Conservation (phyloP, 2,888 invertebrate genomes). For the Phyllotreta cruciferae region DNA sequence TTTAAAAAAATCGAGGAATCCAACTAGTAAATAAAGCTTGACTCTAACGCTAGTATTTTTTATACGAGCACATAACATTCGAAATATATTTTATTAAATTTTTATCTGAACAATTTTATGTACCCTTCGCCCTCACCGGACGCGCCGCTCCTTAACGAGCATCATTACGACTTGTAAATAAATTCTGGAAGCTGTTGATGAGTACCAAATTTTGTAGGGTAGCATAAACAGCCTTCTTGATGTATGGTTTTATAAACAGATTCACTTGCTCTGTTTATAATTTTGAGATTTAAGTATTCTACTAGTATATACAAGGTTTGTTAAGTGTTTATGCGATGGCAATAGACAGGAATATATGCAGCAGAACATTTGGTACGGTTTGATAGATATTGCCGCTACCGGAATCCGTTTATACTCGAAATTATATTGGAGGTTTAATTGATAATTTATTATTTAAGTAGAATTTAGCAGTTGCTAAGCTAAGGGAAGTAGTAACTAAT, state of each 20-base stretch:
- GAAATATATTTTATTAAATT: too few species aligned
- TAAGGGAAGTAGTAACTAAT: too few species aligned
- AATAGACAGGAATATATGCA: constrained; percentile 56
- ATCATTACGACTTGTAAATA: constrained; percentile 54
- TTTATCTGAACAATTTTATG: too few species aligned
- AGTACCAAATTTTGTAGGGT: constrained; percentile 57
- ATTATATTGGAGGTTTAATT: neutral
- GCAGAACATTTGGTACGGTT: constrained; percentile 50
- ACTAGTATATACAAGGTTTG: constrained; percentile 56
- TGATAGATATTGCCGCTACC: constrained; percentile 21
- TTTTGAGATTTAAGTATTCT: constrained; percentile 56
- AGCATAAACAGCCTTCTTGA: constrained; percentile 54
- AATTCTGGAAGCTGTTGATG: constrained; percentile 56
- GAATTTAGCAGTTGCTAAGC: too few species aligned
- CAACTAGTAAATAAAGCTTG: too few species aligned
- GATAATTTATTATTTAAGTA: too few species aligned
- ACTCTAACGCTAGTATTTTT: too few species aligned
- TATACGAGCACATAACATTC: too few species aligned
- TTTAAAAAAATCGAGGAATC: too few species aligned
- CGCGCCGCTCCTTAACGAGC: constrained; percentile 19
- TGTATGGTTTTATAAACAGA: constrained; percentile 56
- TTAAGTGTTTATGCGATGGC: constrained; percentile 57
- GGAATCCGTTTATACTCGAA: neutral
- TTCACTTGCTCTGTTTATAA: constrained; percentile 57
- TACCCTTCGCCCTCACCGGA: neutral